phyloP scores from a whole-genome alignment of 2,888 invertebrate species.

The Andrena minutula region DNA sequence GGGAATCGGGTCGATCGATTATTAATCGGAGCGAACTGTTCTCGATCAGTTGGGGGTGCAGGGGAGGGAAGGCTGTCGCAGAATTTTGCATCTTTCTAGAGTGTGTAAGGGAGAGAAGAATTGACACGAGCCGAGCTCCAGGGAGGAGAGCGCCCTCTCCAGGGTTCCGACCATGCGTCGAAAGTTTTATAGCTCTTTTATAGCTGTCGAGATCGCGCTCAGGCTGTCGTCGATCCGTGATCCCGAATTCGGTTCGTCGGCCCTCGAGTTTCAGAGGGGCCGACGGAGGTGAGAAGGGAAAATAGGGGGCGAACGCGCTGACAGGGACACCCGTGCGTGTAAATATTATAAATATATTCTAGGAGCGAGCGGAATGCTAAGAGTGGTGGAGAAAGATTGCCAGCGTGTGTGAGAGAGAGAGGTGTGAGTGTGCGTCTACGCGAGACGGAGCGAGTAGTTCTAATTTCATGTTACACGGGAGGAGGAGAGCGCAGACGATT shows the following conservation, averaged over 20 bases:
- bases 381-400: not conserved
- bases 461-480: constrained; percentile 28
- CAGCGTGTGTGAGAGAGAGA: constrained; percentile 1
- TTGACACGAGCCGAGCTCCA: not conserved
- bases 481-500: constrained; percentile 48
- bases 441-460: constrained; percentile 10
- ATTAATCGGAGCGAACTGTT: no score
- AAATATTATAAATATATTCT: constrained; percentile 70
- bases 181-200: not conserved
- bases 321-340: constrained; percentile 53
- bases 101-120: no score
- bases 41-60: not conserved
- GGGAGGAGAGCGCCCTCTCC: not conserved
- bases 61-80: no score
- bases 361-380: constrained; percentile 19
- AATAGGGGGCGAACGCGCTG: constrained; percentile 49
- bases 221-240: not conserved
- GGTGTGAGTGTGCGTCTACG: not conserved
- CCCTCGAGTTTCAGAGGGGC: not conserved
- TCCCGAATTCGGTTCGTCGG: not conserved
- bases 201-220: not conserved
- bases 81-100: no score
- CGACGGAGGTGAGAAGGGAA: constrained; percentile 13
- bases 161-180: not conserved
- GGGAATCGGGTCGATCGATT: no score